Evolutionary conservation across 2,113 vertebrate species (phyloP).

Genomic region (Polypterus senegalus): DNA sequence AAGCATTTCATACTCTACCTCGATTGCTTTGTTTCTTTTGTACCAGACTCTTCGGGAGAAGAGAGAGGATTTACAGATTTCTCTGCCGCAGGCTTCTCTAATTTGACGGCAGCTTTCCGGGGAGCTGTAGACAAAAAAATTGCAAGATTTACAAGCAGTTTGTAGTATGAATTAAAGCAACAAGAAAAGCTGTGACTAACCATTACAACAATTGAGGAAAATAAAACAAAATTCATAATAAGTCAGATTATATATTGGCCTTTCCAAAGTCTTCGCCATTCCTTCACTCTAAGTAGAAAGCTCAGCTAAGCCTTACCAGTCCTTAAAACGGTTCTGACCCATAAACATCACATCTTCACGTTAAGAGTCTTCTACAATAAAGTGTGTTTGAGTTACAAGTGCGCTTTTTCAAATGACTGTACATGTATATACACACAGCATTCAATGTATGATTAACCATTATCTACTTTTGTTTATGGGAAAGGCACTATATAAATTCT

Average conservation of each 20-base stretch:
- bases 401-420: background rate
- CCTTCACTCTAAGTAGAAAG: too few species aligned
- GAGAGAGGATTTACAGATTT: background rate
- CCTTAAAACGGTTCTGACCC: too few species aligned
- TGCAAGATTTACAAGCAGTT: too few species aligned
- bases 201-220: too few species aligned
- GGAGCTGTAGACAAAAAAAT: conserved; percentile 42
- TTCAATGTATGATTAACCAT: too few species aligned
- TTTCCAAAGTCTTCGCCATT: background rate
- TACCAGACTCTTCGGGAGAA: conserved; percentile 10
- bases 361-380: too few species aligned
- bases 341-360: too few species aligned
- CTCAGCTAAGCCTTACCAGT: background rate
- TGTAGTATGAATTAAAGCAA: too few species aligned
- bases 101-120: conserved; percentile 47
- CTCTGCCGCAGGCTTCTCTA: conserved; percentile 26
- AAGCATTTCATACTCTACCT: background rate
- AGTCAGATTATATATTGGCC: background rate
- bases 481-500: too few species aligned
- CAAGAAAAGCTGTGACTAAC: too few species aligned
- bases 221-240: too few species aligned
- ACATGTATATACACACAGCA: background rate
- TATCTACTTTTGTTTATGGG: background rate
- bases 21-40: conserved; percentile 17
- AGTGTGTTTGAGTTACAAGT: too few species aligned